A percentile compares a stretch with the other conserved stretches of the same genome.
Evolutionary conservation across 2,888 invertebrate genomes (phyloP).

Genomic region (Dendrolimus pini): DNA sequence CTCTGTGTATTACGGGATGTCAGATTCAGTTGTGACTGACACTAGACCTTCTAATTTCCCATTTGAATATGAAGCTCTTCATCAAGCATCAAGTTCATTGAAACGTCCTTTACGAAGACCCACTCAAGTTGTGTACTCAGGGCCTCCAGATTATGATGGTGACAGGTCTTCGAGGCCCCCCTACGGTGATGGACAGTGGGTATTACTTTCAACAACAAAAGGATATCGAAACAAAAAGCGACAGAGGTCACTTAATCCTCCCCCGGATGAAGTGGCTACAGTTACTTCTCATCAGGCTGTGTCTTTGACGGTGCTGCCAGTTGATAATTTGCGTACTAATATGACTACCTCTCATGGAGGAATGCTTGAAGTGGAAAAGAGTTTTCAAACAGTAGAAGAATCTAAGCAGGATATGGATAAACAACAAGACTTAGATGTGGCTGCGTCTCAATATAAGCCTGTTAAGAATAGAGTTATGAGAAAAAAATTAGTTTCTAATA

Average conservation of each 20-base stretch:
- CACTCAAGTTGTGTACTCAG: constrained; percentile 69
- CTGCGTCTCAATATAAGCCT: constrained; percentile 43
- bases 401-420: constrained; percentile 60
- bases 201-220: constrained; percentile 85
- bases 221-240: constrained; percentile 79
- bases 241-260: constrained; percentile 51
- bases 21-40: constrained; percentile 66
- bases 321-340: constrained; percentile 77
- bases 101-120: constrained; percentile 59
- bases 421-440: constrained; percentile 44
- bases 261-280: constrained; percentile 37
- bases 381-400: constrained; percentile 83
- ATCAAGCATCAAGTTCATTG: constrained; percentile 36
- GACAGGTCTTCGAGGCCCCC: constrained; percentile 78
- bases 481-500: constrained; percentile 47
- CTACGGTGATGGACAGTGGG: constrained; percentile 85
- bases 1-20: constrained; percentile 52
- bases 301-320: constrained; percentile 84
- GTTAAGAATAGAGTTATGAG: constrained; percentile 42
- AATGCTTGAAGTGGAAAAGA: constrained; percentile 83
- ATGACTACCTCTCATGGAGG: constrained; percentile 85
- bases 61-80: constrained; percentile 60
- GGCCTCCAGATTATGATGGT: constrained; percentile 47
- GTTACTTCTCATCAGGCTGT: constrained; percentile 74
- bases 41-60: constrained; percentile 67